Conservation (phyloP, 2,888 invertebrate genomes). For the Campoplex nolae region DNA sequence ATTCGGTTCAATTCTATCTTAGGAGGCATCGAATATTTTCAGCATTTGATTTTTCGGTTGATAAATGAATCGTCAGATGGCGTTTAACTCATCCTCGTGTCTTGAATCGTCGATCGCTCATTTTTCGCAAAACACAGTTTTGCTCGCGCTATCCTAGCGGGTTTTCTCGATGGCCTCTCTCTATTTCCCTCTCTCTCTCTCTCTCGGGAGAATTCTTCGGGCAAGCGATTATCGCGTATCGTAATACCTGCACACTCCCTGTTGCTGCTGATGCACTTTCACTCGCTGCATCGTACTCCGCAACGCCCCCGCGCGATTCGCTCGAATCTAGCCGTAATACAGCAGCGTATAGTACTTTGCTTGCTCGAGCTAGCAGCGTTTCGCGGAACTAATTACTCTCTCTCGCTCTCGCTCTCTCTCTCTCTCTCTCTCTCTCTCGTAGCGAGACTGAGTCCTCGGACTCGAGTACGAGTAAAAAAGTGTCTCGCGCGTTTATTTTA, state of each 20-base stretch:
- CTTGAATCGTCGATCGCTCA: background rate
- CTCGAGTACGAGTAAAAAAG: slow-evolving; percentile 24
- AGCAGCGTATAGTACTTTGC: slow-evolving; percentile 55
- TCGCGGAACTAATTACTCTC: slow-evolving; percentile 73
- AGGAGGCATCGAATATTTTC: background rate
- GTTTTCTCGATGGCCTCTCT: background rate
- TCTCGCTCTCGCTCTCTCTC: slow-evolving; percentile 51
- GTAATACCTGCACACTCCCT: slow-evolving; percentile 54
- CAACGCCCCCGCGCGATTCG: slow-evolving; percentile 53
- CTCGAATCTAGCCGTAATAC: slow-evolving; percentile 43
- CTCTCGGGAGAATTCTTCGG: slow-evolving; percentile 28
- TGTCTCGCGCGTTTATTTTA: background rate
- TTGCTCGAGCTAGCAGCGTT: slow-evolving; percentile 60
- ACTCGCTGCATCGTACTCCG: slow-evolving; percentile 61
- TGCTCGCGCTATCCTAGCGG: background rate
- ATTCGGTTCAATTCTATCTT: background rate
- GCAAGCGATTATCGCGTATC: slow-evolving; percentile 54
- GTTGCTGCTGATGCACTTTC: slow-evolving; percentile 60
- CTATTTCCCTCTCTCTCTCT: slow-evolving; percentile 10
- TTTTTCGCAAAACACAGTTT: background rate
- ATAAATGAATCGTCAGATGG: background rate
- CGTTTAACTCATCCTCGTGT: background rate
- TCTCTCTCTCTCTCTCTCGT: background rate
- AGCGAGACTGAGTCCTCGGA: slow-evolving; percentile 51
- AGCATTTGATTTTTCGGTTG: background rate